A percentile compares a stretch with the other conserved stretches of the same genome.
phyloP scores from a whole-genome alignment of 2,797 vertebrate species.

The Phylloscopus collybita region DNA sequence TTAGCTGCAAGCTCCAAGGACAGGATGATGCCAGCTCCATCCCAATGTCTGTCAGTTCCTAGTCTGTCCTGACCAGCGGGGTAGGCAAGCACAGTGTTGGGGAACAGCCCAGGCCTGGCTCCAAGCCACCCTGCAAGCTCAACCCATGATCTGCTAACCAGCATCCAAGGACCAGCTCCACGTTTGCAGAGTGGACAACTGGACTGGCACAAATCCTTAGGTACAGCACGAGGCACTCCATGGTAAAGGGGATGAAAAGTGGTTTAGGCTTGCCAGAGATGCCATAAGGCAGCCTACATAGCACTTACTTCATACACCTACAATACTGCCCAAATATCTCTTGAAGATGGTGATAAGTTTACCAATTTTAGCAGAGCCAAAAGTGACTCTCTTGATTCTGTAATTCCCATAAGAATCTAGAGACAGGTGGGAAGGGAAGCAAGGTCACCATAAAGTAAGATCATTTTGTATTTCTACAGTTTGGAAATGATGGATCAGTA shows the following conservation, averaged over 20 bases:
- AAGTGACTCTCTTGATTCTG: background rate
- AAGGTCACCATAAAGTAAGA: background rate
- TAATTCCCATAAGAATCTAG: background rate
- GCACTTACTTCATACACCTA: background rate
- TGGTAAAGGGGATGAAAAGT: background rate
- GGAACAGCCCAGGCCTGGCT: background rate
- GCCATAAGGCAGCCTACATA: background rate
- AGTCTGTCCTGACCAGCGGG: accelerated
- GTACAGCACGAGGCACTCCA: background rate
- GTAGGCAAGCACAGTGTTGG: accelerated
- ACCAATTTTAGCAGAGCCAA: background rate
- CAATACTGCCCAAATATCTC: background rate
- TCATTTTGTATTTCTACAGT: background rate
- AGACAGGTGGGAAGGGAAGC: background rate
- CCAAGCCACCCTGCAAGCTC: background rate
- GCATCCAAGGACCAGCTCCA: background rate
- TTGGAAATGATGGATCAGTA: background rate
- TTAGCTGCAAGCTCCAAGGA: background rate
- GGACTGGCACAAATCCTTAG: background rate
- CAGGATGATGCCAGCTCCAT: background rate
- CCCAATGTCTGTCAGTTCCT: background rate
- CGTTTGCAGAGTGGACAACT: background rate
- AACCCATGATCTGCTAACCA: background rate
- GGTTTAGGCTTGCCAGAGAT: background rate
- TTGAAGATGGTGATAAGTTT: background rate